Percentiles rank a stretch among this genome's conserved stretches.
Evolutionary conservation across 1,140 invertebrate genomes (phyloP).

Genomic region (Drosophila elegans): DNA sequence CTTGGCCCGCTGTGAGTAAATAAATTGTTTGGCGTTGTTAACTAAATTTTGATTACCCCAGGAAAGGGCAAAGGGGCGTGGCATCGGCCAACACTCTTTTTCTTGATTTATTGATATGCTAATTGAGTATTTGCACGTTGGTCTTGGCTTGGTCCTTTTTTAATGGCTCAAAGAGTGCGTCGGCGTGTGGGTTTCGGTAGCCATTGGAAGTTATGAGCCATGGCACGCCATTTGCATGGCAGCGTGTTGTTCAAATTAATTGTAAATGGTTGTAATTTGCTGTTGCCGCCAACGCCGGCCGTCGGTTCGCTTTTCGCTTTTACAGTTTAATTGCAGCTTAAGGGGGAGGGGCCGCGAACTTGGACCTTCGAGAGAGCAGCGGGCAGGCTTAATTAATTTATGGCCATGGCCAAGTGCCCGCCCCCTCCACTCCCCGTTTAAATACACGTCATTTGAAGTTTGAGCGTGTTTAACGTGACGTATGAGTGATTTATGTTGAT

Average conservation of each 20-base stretch:
- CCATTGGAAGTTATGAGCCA: conserved; percentile 75
- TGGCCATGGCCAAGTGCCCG: conserved; percentile 58
- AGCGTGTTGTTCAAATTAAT: conserved; percentile 80
- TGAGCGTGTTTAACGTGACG: conserved; percentile 79
- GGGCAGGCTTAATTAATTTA: conserved; percentile 75
- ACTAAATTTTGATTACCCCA: conserved; percentile 76
- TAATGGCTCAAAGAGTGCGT: conserved; percentile 38
- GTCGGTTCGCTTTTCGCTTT: conserved; percentile 65
- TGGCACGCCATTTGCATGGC: conserved; percentile 79
- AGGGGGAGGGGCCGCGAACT: conserved; percentile 32
- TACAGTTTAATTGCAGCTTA: conserved; percentile 81
- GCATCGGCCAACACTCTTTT: conserved; percentile 54
- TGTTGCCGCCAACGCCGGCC: conserved; percentile 35
- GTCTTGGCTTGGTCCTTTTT: conserved; percentile 16
- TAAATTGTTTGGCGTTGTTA: conserved; percentile 79
- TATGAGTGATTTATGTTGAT: conserved; percentile 83
- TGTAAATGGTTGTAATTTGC: conserved; percentile 82
- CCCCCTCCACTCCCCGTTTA: conserved; percentile 1
- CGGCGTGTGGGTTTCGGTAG: conserved; percentile 19
- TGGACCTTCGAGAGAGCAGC: conserved; percentile 36
- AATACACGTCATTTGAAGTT: conserved; percentile 75
- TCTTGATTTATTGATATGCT: conserved; percentile 82
- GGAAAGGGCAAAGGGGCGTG: background rate
- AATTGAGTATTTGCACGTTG: conserved; percentile 82
- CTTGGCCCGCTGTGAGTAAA: conserved; percentile 52